These are phyloP conservation scores for Cryptoprocta ferox DNA, from an alignment of 2,797 vertebrate species.

Conservation along the genomic window DNA sequence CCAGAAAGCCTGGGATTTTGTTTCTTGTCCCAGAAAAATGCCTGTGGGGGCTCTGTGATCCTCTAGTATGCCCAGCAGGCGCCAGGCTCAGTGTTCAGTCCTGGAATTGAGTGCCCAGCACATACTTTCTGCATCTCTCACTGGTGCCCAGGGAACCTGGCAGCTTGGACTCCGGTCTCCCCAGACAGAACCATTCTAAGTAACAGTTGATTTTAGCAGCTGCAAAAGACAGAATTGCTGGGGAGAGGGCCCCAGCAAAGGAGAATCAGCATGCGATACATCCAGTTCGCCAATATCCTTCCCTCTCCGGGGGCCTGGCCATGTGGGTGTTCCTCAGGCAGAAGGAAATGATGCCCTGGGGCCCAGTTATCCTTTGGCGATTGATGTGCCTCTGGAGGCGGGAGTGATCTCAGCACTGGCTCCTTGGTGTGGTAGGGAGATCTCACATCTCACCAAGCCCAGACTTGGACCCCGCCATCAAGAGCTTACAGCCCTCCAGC, in stretches of 20 bases:
- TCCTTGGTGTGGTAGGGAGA: neutral
- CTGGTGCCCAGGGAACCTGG: neutral
- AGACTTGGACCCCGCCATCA: neutral
- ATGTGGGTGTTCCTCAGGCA: neutral
- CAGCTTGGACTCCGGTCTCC: neutral
- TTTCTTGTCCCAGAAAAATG: neutral
- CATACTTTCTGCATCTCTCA: neutral
- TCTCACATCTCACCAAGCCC: neutral
- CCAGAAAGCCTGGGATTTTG: neutral
- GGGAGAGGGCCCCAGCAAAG: neutral
- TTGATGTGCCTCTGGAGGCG: neutral
- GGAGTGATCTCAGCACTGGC: neutral
- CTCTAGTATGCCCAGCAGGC: accelerated
- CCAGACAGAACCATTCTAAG: neutral
- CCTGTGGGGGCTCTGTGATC: accelerated
- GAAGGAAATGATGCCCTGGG: neutral
- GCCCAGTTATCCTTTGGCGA: neutral
- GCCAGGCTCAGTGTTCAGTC: neutral
- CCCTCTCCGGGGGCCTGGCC: neutral
- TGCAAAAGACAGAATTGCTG: neutral
- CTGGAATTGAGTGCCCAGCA: neutral
- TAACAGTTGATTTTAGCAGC: neutral
- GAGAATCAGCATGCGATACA: neutral
- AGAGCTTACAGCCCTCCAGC: neutral
- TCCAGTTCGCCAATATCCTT: neutral